Evolutionary conservation across 2,113 vertebrate genomes (phyloP), one percentile per base, ranked within the genome.

Genomic region (Hemicordylus capensis): DNA sequence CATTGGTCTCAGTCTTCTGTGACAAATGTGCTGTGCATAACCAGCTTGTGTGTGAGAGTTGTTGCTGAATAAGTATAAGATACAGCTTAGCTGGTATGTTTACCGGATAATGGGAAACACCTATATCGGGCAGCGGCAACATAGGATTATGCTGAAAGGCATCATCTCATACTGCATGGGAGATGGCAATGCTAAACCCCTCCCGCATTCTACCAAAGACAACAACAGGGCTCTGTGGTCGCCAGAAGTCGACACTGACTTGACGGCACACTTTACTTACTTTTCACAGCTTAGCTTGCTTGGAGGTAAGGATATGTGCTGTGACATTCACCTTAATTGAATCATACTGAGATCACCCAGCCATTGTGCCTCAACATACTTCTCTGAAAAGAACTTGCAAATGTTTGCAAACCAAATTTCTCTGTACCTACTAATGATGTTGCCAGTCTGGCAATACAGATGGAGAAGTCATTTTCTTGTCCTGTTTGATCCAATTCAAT

Each of bases 381-480:
- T 87, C 63, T 73, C 58, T 54, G 77, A 31, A 72, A 84, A 80
- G 64, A 81, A 86, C 1, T 4, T 91, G 81, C 89, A 88, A 59
- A 31, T 64, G 59, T 85, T 89, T 63, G 76, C 85, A 91, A 94
- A 93, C 76, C 24, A 86, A 54, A 58, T 81, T 92, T 88, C 24
- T 61, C 37, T n/a, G 24, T 69, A 28, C 34, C 17, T 64, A 39
- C 56, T 51, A 46, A 63, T 22, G n/a, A 64, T 14, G 39, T 56
- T 75, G 69, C 39, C 34, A 42, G 10, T 59, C 54, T 46, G 69
- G 19, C 86, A 88, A 87, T 51, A 79, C 90, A 91, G 92, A 92
- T 90, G 93, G 89, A 94, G 89, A 94, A 94, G 81, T 89, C 44
- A 88, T 94, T 91, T 90, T 90, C 85, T 79, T 66, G 44, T 56